A percentile compares a stretch with the other conserved stretches of the same genome.
phyloP scores from a whole-genome alignment of 2,113 vertebrate genomes.

The Myotis brandtii region DNA sequence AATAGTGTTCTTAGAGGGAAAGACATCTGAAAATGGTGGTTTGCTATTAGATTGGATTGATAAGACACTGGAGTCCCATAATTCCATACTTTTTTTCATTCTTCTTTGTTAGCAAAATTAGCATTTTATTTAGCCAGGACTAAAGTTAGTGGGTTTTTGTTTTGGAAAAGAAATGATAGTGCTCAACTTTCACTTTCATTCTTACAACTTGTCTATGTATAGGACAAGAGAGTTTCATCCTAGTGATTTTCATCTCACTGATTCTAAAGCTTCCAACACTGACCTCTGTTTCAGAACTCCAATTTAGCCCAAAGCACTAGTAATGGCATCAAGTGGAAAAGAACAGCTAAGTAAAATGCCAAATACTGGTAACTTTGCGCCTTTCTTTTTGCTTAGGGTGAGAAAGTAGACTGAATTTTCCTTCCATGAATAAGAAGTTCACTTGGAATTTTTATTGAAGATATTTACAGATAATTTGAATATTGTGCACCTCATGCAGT shows the following conservation, averaged over 20 bases:
- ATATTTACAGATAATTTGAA: neutral
- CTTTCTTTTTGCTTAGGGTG: neutral
- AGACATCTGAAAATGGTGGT: neutral
- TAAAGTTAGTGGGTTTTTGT: neutral
- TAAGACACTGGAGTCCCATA: neutral
- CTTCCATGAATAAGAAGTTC: neutral
- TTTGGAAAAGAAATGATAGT: constrained; percentile 3
- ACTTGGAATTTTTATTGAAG: constrained; percentile 45
- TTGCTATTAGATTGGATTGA: neutral
- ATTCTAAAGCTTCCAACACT: neutral
- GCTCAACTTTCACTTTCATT: neutral
- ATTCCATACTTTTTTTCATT: neutral
- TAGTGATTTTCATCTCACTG: neutral
- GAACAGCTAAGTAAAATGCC: neutral
- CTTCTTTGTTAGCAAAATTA: constrained; percentile 16
- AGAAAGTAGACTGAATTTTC: neutral
- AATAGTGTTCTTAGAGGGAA: neutral
- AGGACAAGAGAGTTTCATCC: neutral
- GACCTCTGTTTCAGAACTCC: neutral
- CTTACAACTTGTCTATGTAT: neutral
- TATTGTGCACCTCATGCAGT: neutral
- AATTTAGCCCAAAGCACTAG: neutral
- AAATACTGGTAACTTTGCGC: neutral
- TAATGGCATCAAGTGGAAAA: neutral
- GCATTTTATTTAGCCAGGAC: neutral